Evolutionary conservation across 2,888 invertebrate genomes (phyloP).

Genomic region (Mythimna lalbum): DNA sequence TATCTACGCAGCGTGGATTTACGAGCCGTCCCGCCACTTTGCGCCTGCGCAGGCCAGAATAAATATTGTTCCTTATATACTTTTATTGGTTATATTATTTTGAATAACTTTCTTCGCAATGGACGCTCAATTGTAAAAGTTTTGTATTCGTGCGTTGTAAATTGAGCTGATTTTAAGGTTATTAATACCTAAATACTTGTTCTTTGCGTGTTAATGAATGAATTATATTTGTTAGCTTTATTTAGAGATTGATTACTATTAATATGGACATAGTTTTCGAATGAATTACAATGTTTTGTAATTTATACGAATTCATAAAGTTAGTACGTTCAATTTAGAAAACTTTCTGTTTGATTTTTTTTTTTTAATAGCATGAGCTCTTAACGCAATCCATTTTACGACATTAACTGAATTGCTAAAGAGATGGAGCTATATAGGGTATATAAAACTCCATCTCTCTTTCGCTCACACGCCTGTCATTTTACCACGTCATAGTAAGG

Average conservation of each 20-base stretch:
- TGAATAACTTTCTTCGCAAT: slow-evolving; percentile 49
- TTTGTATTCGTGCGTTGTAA: slow-evolving; percentile 21
- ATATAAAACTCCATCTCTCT: too few relatives aligned
- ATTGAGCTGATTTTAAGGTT: not conserved
- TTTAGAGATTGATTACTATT: not conserved
- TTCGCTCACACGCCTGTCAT: too few relatives aligned
- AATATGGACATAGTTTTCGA: not conserved
- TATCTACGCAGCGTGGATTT: slow-evolving; percentile 75
- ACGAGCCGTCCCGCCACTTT: slow-evolving; percentile 74
- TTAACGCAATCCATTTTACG: too few relatives aligned
- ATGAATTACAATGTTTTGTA: not conserved
- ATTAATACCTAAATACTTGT: not conserved
- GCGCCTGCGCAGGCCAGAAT: slow-evolving; percentile 64
- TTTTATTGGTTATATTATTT: slow-evolving; percentile 59
- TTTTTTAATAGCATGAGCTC: too few relatives aligned
- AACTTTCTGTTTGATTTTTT: too few relatives aligned
- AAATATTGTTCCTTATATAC: slow-evolving; percentile 56
- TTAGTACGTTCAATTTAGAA: too few relatives aligned
- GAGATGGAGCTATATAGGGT: too few relatives aligned
- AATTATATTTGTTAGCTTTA: not conserved
- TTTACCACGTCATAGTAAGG: too few relatives aligned
- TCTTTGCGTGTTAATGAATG: not conserved
- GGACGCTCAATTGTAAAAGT: slow-evolving; percentile 50
- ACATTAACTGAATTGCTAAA: too few relatives aligned
- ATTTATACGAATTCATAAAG: too few relatives aligned